Evolutionary conservation across 1,140 invertebrate species (phyloP).

Genomic region (Psix sp.): DNA sequence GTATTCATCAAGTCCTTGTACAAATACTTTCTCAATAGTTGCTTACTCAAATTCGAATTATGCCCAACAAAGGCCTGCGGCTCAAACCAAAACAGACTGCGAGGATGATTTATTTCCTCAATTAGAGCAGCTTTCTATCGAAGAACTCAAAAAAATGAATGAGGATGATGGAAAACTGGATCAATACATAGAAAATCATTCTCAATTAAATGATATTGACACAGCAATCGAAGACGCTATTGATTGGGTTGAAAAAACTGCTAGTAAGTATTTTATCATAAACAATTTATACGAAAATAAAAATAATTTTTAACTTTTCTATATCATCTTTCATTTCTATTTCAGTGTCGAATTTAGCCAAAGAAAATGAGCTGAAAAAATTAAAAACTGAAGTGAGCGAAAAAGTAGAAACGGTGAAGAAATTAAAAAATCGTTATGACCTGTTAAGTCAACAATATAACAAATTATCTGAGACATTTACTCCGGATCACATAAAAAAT

Average conservation of each 20-base stretch:
- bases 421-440: slow-evolving; percentile 84
- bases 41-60: slow-evolving; percentile 67
- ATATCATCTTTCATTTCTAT: slow-evolving; percentile 21
- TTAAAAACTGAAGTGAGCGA: slow-evolving; percentile 80
- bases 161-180: slow-evolving; percentile 83
- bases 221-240: slow-evolving; percentile 84
- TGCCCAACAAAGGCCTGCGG: slow-evolving; percentile 9
- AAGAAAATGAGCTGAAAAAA: slow-evolving; percentile 81
- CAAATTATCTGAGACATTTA: slow-evolving; percentile 83
- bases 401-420: slow-evolving; percentile 81
- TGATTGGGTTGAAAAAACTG: slow-evolving; percentile 83
- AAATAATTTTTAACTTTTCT: background rate
- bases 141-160: slow-evolving; percentile 83
- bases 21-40: slow-evolving; percentile 65
- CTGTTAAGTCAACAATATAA: slow-evolving; percentile 82
- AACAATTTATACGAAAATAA: background rate
- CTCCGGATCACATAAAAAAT: slow-evolving; percentile 85
- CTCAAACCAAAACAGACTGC: slow-evolving; percentile 44
- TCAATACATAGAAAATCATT: slow-evolving; percentile 83
- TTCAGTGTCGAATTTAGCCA: slow-evolving; percentile 82
- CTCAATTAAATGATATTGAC: slow-evolving; percentile 82
- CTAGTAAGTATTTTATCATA: slow-evolving; percentile 75
- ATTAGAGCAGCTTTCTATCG: slow-evolving; percentile 80
- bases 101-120: slow-evolving; percentile 79
- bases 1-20: slow-evolving; percentile 67